phyloP scores from a whole-genome alignment of 2,888 invertebrate genomes.

The Morpho achilles region DNA sequence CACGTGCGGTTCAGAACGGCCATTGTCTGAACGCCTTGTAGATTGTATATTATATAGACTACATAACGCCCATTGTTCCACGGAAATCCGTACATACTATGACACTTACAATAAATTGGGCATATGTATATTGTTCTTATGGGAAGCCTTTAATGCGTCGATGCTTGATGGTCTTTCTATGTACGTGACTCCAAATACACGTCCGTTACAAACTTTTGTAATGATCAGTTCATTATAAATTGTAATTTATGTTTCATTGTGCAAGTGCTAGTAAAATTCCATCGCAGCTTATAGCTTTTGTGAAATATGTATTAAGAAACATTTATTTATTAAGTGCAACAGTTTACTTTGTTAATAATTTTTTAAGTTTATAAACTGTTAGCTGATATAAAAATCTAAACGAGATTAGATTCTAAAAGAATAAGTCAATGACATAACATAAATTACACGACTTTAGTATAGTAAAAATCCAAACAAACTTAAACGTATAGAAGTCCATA shows the following conservation, averaged over 20 bases:
- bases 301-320: no score
- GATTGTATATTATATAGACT: slow-evolving; percentile 17
- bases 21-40: slow-evolving; percentile 50
- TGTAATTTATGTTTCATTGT: slow-evolving; percentile 5
- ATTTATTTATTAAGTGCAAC: no score
- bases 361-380: no score
- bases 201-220: neutral
- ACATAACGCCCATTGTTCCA: slow-evolving; percentile 59
- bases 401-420: no score
- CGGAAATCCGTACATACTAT: slow-evolving; percentile 63
- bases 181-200: slow-evolving; percentile 12
- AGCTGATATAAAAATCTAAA: no score
- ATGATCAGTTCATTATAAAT: neutral
- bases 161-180: slow-evolving; percentile 5
- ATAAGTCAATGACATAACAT: no score
- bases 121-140: slow-evolving; percentile 34
- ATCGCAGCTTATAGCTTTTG: no score
- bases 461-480: no score
- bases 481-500: no score
- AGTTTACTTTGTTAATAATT: no score
- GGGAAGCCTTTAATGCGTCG: slow-evolving; percentile 2
- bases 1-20: slow-evolving; percentile 53
- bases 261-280: neutral
- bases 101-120: slow-evolving; percentile 54
- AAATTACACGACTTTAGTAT: no score